Conservation (phyloP, 2,888 invertebrate species). For the Gymnosoma rotundatum region DNA sequence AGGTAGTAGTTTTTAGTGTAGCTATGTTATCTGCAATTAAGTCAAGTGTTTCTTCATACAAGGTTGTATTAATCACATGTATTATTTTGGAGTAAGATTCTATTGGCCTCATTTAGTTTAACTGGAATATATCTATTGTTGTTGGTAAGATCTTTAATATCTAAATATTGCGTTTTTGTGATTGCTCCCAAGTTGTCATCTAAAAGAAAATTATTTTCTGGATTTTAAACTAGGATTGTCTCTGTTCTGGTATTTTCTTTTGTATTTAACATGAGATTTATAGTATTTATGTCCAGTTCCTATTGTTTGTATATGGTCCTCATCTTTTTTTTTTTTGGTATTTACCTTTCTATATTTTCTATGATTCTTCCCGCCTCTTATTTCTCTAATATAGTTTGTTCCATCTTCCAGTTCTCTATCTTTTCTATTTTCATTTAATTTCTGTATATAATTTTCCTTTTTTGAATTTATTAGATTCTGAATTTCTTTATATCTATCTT, state of each 20-base stretch:
- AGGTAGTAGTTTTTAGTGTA: conserved; percentile 21
- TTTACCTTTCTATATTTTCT: conserved; percentile 25
- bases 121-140: too few relatives aligned
- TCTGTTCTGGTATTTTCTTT: conserved; percentile 26
- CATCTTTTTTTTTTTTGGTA: neutral
- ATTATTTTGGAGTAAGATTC: too few relatives aligned
- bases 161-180: conserved; percentile 49
- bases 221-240: conserved; percentile 4
- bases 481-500: too few relatives aligned
- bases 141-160: too few relatives aligned
- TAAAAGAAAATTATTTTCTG: conserved; percentile 24
- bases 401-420: conserved; percentile 28
- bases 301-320: conserved; percentile 13
- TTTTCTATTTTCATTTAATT: conserved; percentile 6
- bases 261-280: conserved; percentile 15
- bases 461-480: too few relatives aligned
- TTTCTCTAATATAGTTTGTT: conserved; percentile 18
- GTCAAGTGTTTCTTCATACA: too few relatives aligned
- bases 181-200: conserved; percentile 1
- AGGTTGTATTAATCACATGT: too few relatives aligned
- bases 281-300: too few relatives aligned
- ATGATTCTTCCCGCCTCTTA: conserved; percentile 20
- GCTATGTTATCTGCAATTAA: conserved; percentile 10
- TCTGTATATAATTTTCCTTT: conserved; percentile 11
- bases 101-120: too few relatives aligned